These are phyloP conservation scores for Orthonevra nobilis DNA, from an alignment of 2,888 invertebrate genomes.

Conservation along the genomic window DNA sequence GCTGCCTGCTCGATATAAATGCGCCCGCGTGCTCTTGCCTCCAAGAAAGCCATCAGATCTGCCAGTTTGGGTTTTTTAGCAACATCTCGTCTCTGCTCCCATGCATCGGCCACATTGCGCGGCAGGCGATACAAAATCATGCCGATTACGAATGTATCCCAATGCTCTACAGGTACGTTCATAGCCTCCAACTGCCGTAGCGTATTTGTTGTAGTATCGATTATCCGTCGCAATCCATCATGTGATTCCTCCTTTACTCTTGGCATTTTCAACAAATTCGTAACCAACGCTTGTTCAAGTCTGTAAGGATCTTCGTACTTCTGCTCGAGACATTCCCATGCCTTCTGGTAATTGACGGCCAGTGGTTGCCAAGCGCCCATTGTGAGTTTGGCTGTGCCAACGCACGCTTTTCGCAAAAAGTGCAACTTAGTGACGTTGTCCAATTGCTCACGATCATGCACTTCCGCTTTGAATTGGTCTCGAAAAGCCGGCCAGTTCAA, in stretches of 20 bases:
- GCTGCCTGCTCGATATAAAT: background rate
- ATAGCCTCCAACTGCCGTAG: slow-evolving; percentile 2
- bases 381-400: background rate
- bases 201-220: background rate
- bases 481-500: background rate
- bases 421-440: slow-evolving; percentile 1
- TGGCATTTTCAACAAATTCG: background rate
- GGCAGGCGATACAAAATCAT: no score
- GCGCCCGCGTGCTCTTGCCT: slow-evolving; percentile 6
- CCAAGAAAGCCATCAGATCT: slow-evolving; percentile 4
- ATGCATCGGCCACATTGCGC: no score
- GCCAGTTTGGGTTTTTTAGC: no score
- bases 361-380: no score
- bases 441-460: background rate
- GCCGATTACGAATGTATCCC: background rate
- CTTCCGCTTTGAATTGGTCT: background rate
- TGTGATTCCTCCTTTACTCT: background rate
- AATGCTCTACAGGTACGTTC: background rate
- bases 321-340: no score
- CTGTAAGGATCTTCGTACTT: background rate
- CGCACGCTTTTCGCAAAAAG: background rate
- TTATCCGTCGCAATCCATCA: background rate
- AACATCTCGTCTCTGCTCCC: no score
- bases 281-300: background rate
- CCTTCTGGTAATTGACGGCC: no score